phyloP scores from a whole-genome alignment of 2,888 invertebrate species.

The Pardosa pseudoannulata region DNA sequence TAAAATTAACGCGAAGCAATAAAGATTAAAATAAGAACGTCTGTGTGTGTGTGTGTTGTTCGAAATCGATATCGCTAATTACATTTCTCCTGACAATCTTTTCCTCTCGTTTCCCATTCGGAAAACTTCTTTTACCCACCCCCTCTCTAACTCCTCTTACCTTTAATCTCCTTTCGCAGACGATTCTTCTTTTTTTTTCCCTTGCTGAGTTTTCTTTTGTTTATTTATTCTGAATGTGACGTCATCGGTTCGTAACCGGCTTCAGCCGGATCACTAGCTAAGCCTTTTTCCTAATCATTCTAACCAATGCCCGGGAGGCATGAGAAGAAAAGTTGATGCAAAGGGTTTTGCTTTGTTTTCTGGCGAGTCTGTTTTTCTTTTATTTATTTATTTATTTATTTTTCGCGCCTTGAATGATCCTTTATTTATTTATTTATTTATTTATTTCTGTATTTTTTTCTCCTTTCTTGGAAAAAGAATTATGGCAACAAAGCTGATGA shows the following conservation, averaged over 20 bases:
- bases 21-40: conserved; percentile 2
- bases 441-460: no score
- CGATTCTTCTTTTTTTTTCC: no score
- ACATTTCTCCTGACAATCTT: not conserved
- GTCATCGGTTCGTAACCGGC: not conserved
- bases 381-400: no score
- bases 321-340: not conserved
- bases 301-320: conserved; percentile 1
- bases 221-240: conserved; percentile 2
- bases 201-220: not conserved
- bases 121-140: no score
- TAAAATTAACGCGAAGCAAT: not conserved
- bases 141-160: not conserved
- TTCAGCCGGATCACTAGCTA: conserved; percentile 2
- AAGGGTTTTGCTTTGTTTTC: not conserved
- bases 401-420: no score
- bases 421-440: no score
- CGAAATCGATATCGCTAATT: not conserved
- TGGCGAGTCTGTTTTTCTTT: not conserved
- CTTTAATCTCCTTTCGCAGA: conserved; percentile 1
- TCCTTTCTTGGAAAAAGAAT: no score
- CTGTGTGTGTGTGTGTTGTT: not conserved
- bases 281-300: conserved; percentile 9
- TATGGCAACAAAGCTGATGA: no score
- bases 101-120: not conserved